Evolutionary conservation across 2,113 vertebrate genomes (phyloP).

Genomic region (Oceanodroma tethys): DNA sequence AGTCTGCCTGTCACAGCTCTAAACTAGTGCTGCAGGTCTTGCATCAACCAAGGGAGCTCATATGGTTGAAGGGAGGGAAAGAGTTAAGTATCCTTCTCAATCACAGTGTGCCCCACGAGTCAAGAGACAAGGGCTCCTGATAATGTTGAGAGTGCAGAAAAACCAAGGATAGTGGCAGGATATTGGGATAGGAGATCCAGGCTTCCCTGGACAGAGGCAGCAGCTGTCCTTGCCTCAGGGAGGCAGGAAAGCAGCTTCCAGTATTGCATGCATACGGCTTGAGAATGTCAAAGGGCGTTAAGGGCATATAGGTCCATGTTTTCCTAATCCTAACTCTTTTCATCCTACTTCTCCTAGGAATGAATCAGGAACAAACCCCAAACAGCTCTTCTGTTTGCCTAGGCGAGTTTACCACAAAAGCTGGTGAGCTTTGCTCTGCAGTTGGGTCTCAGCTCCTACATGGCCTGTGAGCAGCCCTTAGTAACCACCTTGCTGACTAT

Average conservation of each 20-base stretch:
- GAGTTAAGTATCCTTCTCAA: not conserved
- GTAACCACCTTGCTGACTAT: fast-evolving
- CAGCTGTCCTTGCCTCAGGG: not conserved
- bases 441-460: not conserved
- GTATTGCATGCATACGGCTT: not conserved
- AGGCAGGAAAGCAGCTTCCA: not conserved
- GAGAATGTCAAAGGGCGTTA: not conserved
- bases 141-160: not conserved
- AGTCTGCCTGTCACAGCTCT: not conserved
- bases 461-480: not conserved
- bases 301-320: not conserved
- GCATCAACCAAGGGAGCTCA: not conserved
- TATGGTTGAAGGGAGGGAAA: not conserved
- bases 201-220: not conserved
- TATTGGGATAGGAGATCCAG: not conserved
- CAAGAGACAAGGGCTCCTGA: not conserved
- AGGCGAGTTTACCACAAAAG: not conserved
- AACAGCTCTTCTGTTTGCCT: not conserved
- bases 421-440: not conserved
- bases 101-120: fast-evolving
- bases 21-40: not conserved
- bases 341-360: not conserved
- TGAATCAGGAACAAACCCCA: not conserved
- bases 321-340: not conserved
- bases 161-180: fast-evolving